phyloP scores from a whole-genome alignment of 2,113 vertebrate species.

The Pleuronectes platessa region DNA sequence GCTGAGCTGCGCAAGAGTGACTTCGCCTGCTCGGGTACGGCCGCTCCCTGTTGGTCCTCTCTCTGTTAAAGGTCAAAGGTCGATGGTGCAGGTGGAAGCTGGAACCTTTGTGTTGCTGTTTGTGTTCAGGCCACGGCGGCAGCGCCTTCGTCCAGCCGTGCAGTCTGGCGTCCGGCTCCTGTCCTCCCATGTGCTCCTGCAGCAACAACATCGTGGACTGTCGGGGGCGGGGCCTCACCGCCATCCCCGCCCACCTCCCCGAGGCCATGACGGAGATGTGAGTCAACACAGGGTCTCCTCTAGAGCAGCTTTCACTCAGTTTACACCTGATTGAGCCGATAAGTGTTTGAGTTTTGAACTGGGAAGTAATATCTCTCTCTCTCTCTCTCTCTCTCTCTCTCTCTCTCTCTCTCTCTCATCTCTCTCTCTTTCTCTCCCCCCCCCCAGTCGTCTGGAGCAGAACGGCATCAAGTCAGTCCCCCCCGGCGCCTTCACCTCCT shows the following conservation, averaged over 20 bases:
- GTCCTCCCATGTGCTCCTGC: conserved; percentile 93
- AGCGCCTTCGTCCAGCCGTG: conserved; percentile 84
- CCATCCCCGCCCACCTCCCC: conserved; percentile 93
- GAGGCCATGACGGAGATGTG: conserved; percentile 98
- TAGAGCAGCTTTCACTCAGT: too few relatives aligned
- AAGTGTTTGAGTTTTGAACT: too few relatives aligned
- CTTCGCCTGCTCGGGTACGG: conserved; percentile 89
- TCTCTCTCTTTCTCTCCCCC: conserved; percentile 4
- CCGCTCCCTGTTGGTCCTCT: too few relatives aligned
- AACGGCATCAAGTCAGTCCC: conserved; percentile 95
- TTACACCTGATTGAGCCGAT: too few relatives aligned
- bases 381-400: background rate
- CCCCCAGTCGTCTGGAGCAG: conserved; percentile 88
- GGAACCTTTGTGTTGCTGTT: background rate
- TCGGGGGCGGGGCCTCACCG: conserved; percentile 92
- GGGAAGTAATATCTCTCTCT: too few relatives aligned
- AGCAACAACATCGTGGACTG: conserved; percentile 96
- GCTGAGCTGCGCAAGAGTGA: conserved; percentile 91
- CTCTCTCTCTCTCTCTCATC: background rate
- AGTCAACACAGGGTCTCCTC: conserved; percentile 55
- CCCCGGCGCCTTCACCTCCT: conserved; percentile 91
- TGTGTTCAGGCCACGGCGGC: conserved; percentile 84
- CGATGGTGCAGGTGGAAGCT: background rate
- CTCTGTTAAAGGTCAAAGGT: accelerated
- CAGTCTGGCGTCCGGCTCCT: conserved; percentile 92